Conservation (phyloP, 2,888 invertebrate species). For the Diogma glabrata region DNA sequence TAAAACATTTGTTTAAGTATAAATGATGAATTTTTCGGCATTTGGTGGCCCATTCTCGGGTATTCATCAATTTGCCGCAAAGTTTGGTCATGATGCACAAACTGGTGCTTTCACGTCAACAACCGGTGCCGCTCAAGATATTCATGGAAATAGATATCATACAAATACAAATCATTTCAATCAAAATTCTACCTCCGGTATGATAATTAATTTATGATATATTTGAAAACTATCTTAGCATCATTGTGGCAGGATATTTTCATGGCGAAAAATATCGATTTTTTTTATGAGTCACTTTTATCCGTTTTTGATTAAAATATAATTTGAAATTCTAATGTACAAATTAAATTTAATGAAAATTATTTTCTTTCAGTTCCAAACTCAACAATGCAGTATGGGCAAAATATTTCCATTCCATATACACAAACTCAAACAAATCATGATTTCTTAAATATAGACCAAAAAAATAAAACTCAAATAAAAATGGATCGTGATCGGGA, state of each 20-base stretch:
- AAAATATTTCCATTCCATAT: constrained; percentile 38
- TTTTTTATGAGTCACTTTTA: constrained; percentile 6
- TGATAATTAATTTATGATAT: constrained; percentile 20
- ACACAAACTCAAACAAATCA: constrained; percentile 37
- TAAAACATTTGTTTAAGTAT: constrained; percentile 1
- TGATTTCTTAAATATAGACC: constrained; percentile 37
- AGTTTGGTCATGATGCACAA: constrained; percentile 35
- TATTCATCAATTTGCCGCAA: constrained; percentile 37
- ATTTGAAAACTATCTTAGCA: not conserved
- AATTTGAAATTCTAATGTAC: not conserved
- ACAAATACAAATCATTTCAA: constrained; percentile 38
- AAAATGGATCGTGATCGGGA: constrained; percentile 38
- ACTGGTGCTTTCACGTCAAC: constrained; percentile 34
- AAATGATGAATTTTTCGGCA: constrained; percentile 38
- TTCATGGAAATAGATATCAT: constrained; percentile 37
- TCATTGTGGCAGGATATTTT: constrained; percentile 4
- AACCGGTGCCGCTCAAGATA: constrained; percentile 24
- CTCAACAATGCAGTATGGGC: constrained; percentile 37
- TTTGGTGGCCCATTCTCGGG: constrained; percentile 37
- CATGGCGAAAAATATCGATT: constrained; percentile 7
- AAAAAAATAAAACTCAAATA: constrained; percentile 38
- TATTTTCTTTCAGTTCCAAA: constrained; percentile 32
- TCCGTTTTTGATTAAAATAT: not conserved
- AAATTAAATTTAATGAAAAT: not conserved
- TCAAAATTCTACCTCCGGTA: constrained; percentile 36